Percentiles rank a stretch among this genome's conserved stretches.
These are phyloP conservation scores for Melieria crassipennis DNA, from an alignment of 2,888 invertebrate species.

Conservation along the genomic window DNA sequence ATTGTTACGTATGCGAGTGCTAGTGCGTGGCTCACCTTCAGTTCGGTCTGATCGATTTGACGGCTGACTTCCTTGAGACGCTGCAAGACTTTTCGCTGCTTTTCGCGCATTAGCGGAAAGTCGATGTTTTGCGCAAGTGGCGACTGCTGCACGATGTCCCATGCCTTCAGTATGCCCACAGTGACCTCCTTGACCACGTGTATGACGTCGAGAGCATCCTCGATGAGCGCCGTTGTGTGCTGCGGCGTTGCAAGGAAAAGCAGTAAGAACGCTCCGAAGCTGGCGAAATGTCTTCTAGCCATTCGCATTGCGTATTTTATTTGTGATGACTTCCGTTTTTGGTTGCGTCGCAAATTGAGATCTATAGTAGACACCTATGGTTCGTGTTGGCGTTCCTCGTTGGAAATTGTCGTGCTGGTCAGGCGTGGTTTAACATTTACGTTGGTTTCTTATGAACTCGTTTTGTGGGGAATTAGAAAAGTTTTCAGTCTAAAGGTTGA, in stretches of 20 bases:
- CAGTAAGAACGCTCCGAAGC: constrained; percentile 22
- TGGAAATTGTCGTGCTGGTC: no score
- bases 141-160: constrained; percentile 73
- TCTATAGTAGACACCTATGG: not conserved
- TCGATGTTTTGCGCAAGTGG: constrained; percentile 69
- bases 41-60: constrained; percentile 64
- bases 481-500: no score
- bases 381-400: no score
- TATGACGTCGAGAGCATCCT: constrained; percentile 72
- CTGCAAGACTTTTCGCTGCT: constrained; percentile 72
- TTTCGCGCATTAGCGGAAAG: constrained; percentile 71
- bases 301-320: constrained; percentile 24
- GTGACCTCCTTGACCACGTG: constrained; percentile 71
- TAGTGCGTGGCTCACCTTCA: constrained; percentile 50
- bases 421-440: no score
- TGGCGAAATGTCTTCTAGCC: not conserved
- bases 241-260: constrained; percentile 44
- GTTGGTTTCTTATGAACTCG: no score
- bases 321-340: not conserved
- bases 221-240: constrained; percentile 66
- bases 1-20: not conserved
- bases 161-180: constrained; percentile 71
- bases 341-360: not conserved
- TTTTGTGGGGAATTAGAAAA: no score
- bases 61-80: constrained; percentile 65